Percentiles rank a stretch among this genome's conserved stretches.
Conservation (phyloP, 1,140 invertebrate genomes). For the Calliphora vicina region DNA sequence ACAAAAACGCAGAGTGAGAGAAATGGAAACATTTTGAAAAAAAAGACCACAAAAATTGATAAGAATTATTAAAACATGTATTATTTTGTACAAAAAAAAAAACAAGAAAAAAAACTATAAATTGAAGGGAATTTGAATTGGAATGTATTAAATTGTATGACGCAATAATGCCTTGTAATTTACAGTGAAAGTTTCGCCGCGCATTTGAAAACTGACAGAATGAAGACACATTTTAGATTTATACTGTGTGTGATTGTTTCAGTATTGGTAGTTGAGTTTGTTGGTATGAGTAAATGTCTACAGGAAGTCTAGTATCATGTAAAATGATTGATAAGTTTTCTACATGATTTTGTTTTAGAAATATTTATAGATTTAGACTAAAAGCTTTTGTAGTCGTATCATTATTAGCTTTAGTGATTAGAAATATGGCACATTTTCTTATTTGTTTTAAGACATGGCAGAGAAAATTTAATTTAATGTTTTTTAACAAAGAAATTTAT, state of each 20-base stretch:
- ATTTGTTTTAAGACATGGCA: too few relatives aligned
- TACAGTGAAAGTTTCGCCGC: background rate
- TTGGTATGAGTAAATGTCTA: background rate
- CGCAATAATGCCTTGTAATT: background rate
- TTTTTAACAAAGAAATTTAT: too few relatives aligned
- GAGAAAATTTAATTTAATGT: too few relatives aligned
- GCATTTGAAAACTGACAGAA: too few relatives aligned
- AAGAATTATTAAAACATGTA: background rate
- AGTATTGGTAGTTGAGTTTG: background rate
- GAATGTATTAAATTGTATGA: background rate
- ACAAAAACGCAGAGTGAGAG: background rate
- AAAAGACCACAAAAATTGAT: background rate
- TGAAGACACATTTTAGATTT: background rate
- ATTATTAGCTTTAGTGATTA: too few relatives aligned
- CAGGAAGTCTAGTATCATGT: background rate
- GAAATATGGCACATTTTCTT: too few relatives aligned
- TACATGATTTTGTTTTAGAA: background rate
- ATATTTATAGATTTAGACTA: background rate
- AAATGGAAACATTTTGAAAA: background rate
- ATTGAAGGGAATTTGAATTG: background rate
- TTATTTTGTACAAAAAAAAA: background rate
- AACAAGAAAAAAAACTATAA: background rate
- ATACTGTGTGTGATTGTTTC: background rate
- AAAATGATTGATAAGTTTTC: background rate
- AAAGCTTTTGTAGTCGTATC: too few relatives aligned